Percentiles rank a stretch among this genome's conserved stretches.
Evolutionary conservation across 1,140 invertebrate species (phyloP).

Genomic region (Drosophila ercepeae): DNA sequence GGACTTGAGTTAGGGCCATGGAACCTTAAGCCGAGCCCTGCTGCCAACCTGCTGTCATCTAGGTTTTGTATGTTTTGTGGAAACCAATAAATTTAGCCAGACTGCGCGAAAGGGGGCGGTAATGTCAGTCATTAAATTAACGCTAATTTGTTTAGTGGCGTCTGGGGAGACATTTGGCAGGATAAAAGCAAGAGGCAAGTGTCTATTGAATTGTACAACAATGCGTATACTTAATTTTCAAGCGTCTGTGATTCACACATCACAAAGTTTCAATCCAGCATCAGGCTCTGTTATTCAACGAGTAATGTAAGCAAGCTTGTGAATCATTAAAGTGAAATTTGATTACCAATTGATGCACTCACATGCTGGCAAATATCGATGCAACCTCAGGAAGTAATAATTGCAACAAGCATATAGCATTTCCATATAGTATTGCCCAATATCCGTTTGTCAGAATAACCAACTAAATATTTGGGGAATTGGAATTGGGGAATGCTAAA

Average conservation of each 20-base stretch:
- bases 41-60: slow-evolving; percentile 48
- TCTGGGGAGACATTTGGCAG: slow-evolving; percentile 70
- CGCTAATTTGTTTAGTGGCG: slow-evolving; percentile 81
- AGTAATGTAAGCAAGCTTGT: too few species aligned
- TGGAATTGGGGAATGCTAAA: background rate
- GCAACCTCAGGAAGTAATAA: slow-evolving; percentile 61
- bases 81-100: slow-evolving; percentile 63
- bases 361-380: slow-evolving; percentile 9
- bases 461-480: slow-evolving; percentile 11
- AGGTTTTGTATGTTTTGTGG: slow-evolving; percentile 16
- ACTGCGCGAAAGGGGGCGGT: slow-evolving; percentile 47
- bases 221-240: slow-evolving; percentile 38
- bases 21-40: slow-evolving; percentile 3
- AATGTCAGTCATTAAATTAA: slow-evolving; percentile 79
- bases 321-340: slow-evolving; percentile 35
- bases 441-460: slow-evolving; percentile 49
- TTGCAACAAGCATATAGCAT: slow-evolving; percentile 55
- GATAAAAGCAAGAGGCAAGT: slow-evolving; percentile 43
- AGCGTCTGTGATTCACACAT: slow-evolving; percentile 35
- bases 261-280: background rate
- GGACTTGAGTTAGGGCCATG: slow-evolving; percentile 17
- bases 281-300: background rate
- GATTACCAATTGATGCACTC: slow-evolving; percentile 35
- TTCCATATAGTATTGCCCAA: slow-evolving; percentile 53
- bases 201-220: slow-evolving; percentile 29